phyloP scores from a whole-genome alignment of 2,888 invertebrate species.

The Andrena chrysosceles region DNA sequence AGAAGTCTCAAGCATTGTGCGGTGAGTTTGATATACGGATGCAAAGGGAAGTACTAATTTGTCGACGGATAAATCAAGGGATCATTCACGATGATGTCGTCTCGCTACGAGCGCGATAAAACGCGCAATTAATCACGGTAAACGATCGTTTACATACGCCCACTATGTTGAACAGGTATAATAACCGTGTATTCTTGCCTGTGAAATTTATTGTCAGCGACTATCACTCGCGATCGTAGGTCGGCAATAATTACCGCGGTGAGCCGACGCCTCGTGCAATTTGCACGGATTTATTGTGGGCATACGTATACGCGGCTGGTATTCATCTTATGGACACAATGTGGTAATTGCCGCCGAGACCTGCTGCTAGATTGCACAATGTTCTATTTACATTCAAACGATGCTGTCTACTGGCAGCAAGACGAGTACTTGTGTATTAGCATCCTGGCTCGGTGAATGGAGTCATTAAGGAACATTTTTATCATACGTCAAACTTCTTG shows the following conservation, averaged over 20 bases:
- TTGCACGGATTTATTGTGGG: slow-evolving; percentile 61
- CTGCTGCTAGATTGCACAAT: slow-evolving; percentile 53
- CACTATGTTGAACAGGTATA: slow-evolving; percentile 38
- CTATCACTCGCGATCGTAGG: slow-evolving; percentile 57
- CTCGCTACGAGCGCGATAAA: slow-evolving; percentile 35
- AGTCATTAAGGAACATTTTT: neutral
- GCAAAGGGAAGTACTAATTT: slow-evolving; percentile 47
- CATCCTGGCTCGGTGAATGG: neutral
- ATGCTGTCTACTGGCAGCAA: slow-evolving; percentile 3
- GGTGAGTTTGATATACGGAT: neutral
- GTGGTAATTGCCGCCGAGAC: slow-evolving; percentile 38
- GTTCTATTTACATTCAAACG: slow-evolving; percentile 34
- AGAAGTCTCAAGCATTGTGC: slow-evolving; percentile 2
- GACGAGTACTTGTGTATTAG: neutral
- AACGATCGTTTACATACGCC: slow-evolving; percentile 65
- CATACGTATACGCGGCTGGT: slow-evolving; percentile 32
- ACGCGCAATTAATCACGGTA: slow-evolving; percentile 61
- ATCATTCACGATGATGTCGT: slow-evolving; percentile 40
- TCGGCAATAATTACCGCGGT: slow-evolving; percentile 55
- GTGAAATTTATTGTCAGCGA: slow-evolving; percentile 62
- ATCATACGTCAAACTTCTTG: neutral
- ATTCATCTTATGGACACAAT: slow-evolving; percentile 42
- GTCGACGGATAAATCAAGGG: slow-evolving; percentile 53
- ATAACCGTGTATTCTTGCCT: slow-evolving; percentile 57
- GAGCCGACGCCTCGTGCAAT: slow-evolving; percentile 54